Evolutionary conservation across 2,113 vertebrate genomes (phyloP).

Genomic region (Dunckerocampus dactyliophorus): DNA sequence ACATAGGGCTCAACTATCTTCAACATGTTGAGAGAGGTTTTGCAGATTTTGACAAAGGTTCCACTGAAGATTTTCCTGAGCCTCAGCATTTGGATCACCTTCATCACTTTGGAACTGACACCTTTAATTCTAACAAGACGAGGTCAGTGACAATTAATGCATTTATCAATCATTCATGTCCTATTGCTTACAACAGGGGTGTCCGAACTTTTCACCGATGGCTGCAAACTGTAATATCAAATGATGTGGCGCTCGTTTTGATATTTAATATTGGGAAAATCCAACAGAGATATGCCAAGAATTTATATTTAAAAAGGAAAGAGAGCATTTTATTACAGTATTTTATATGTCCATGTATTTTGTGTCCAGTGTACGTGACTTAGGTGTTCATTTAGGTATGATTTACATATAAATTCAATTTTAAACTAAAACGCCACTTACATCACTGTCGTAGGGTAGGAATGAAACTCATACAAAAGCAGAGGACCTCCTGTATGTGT

Average conservation of each 20-base stretch:
- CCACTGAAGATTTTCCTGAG: constrained; percentile 87
- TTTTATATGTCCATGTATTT: no score
- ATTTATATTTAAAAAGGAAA: no score
- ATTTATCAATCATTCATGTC: not conserved
- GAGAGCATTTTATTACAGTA: no score
- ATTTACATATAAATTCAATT: no score
- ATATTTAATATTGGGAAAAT: no score
- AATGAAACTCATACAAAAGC: not conserved
- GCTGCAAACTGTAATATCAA: no score
- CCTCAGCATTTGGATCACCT: constrained; percentile 74
- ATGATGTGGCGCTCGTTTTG: no score
- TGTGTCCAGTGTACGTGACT: no score
- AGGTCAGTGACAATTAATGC: not conserved
- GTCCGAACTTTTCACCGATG: no score
- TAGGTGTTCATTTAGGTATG: not conserved
- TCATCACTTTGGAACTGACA: constrained; percentile 76
- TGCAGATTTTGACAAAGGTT: constrained; percentile 80
- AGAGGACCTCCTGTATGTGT: not conserved
- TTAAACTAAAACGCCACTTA: no score
- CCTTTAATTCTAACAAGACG: constrained; percentile 78
- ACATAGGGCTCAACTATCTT: constrained; percentile 86
- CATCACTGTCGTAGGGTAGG: not conserved
- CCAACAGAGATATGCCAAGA: no score
- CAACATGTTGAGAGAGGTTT: constrained; percentile 75
- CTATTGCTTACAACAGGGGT: not conserved